Conservation (phyloP, 2,113 vertebrate species). For the Tupaia chinensis region DNA sequence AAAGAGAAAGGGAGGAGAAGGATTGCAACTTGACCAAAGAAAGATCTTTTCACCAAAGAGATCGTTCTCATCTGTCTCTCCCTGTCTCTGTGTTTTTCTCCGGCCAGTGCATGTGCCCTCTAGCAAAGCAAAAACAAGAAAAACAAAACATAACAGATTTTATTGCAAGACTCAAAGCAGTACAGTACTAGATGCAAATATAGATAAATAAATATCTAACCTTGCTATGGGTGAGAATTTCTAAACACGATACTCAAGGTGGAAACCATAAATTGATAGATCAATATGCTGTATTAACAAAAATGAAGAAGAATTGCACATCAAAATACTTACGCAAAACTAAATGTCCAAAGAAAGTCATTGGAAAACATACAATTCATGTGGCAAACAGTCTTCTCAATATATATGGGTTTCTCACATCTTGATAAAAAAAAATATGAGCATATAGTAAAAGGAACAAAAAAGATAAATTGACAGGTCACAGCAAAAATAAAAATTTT, state of each 20-base stretch:
- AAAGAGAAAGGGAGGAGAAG: too few species aligned
- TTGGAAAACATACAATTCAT: neutral
- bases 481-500: slow-evolving; percentile 22
- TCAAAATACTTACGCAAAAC: neutral
- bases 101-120: too few species aligned
- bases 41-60: too few species aligned
- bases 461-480: neutral
- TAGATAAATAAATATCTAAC: neutral
- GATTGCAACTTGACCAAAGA: too few species aligned
- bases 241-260: neutral
- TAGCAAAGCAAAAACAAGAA: too few species aligned
- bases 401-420: neutral
- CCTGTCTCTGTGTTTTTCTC: too few species aligned
- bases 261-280: neutral
- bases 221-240: neutral
- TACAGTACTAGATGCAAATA: neutral
- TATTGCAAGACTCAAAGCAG: slow-evolving; percentile 27
- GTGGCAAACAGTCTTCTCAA: neutral
- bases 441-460: neutral
- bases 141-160: neutral
- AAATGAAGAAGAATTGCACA: neutral
- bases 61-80: too few species aligned
- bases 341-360: neutral
- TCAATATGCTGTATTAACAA: neutral
- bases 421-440: slow-evolving; percentile 18